These are phyloP conservation scores for Knipowitschia caucasica DNA, from an alignment of 2,797 vertebrate species.

Conservation along the genomic window DNA sequence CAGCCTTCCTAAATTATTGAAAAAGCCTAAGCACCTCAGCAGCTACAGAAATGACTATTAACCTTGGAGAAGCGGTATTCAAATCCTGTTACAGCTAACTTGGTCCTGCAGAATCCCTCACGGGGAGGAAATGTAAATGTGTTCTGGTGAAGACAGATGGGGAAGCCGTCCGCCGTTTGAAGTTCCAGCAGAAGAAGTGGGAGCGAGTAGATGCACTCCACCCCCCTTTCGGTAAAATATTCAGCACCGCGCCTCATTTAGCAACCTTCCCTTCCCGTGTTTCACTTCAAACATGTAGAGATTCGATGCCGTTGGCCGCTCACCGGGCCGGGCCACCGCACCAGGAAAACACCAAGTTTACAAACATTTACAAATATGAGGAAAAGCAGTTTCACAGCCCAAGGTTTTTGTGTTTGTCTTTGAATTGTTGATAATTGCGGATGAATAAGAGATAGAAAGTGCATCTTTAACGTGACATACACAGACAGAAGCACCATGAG, in stretches of 20 bases:
- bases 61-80: constrained; percentile 78
- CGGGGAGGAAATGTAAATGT: constrained; percentile 79
- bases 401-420: constrained; percentile 70
- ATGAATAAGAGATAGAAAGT: constrained; percentile 62
- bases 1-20: constrained; percentile 76
- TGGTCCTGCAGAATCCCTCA: constrained; percentile 72
- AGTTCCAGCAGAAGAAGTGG: constrained; percentile 68
- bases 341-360: constrained; percentile 31
- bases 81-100: constrained; percentile 76
- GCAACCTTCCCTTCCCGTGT: constrained; percentile 53
- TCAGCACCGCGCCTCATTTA: constrained; percentile 67
- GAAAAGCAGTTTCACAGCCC: constrained; percentile 69
- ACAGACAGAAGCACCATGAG: constrained; percentile 32
- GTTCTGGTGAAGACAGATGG: constrained; percentile 77
- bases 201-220: constrained; percentile 52
- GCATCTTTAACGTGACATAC: no score
- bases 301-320: constrained; percentile 47
- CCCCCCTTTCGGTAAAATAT: constrained; percentile 73
- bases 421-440: no score
- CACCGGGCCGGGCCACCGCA: constrained; percentile 46
- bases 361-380: constrained; percentile 65
- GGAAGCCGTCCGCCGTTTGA: constrained; percentile 74
- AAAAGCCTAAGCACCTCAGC: constrained; percentile 74
- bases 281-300: constrained; percentile 50
- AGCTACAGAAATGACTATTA: constrained; percentile 78